phyloP scores from a whole-genome alignment of 2,888 invertebrate species.

The Ferrisia virgata region DNA sequence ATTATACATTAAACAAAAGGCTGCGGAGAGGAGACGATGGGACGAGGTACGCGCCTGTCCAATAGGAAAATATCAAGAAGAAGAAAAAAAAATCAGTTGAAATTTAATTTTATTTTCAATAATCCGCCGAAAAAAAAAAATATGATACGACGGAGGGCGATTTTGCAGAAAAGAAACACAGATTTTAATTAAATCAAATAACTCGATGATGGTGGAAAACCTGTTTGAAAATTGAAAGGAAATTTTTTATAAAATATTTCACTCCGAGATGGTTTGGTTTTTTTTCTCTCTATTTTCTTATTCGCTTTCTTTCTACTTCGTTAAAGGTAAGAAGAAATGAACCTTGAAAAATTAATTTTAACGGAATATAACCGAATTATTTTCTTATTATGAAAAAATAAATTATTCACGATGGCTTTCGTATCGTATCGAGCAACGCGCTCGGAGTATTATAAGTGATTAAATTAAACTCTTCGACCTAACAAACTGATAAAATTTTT shows the following conservation, averaged over 20 bases:
- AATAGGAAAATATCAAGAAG: not conserved
- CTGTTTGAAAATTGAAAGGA: not conserved
- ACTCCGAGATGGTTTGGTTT: not conserved
- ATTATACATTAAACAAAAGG: not conserved
- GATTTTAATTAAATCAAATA: slow-evolving; percentile 21
- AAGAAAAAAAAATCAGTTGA: not conserved
- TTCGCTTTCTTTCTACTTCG: not conserved
- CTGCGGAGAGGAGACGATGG: not conserved
- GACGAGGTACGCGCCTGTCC: not conserved
- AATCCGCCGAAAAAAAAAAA: not conserved
- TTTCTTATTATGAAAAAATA: slow-evolving; percentile 10
- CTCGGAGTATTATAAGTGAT: not conserved
- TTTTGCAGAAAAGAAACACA: not conserved
- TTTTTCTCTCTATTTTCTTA: not conserved
- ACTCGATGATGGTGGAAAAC: not conserved
- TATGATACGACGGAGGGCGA: too few relatives aligned
- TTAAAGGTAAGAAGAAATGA: slow-evolving; percentile 19
- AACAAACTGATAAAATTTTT: not conserved
- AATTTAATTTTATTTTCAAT: not conserved
- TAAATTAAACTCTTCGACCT: not conserved
- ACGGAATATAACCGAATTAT: slow-evolving; percentile 14
- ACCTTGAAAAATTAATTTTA: slow-evolving; percentile 30
- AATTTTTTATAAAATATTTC: not conserved
- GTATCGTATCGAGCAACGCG: not conserved
- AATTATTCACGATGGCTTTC: not conserved